Conservation (phyloP, 2,888 invertebrate genomes). For the Serrognathus titanus region DNA sequence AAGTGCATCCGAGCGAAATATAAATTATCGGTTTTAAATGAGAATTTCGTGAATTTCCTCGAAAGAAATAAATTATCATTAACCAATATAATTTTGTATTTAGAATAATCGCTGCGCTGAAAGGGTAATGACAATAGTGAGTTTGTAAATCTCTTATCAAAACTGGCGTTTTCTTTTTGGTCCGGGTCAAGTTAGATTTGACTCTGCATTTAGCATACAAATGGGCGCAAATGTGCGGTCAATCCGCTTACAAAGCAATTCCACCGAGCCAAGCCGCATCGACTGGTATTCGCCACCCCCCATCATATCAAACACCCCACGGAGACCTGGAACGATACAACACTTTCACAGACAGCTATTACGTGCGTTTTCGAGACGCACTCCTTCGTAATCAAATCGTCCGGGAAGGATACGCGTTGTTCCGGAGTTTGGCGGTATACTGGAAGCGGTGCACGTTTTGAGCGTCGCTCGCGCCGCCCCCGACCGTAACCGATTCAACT, state of each 20-base stretch:
- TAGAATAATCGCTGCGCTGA: no score
- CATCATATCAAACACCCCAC: conserved; percentile 6
- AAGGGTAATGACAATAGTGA: no score
- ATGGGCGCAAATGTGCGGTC: conserved; percentile 16
- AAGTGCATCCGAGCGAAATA: no score
- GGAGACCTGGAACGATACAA: conserved; percentile 13
- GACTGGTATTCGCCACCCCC: conserved; percentile 11
- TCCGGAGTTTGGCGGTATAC: conserved; percentile 30
- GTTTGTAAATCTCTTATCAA: no score
- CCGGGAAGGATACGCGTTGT: conserved; percentile 25
- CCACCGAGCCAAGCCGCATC: conserved; percentile 14
- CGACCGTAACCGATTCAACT: conserved; percentile 25
- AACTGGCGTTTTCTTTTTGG: no score
- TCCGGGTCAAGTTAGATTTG: conserved; percentile 13
- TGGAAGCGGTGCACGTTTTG: conserved; percentile 28
- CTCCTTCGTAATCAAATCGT: conserved; percentile 21
- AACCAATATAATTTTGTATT: no score
- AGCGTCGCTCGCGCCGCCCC: conserved; percentile 27
- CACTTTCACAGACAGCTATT: conserved; percentile 21
- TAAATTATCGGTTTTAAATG: no score
- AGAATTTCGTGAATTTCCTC: no score
- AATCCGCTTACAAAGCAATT: conserved; percentile 18
- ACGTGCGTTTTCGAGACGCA: conserved; percentile 6
- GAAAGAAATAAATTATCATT: no score
- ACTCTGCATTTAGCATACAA: conserved; percentile 19